These are phyloP conservation scores for Octopus sinensis DNA, from an alignment of 1,140 invertebrate species.

Conservation along the genomic window DNA sequence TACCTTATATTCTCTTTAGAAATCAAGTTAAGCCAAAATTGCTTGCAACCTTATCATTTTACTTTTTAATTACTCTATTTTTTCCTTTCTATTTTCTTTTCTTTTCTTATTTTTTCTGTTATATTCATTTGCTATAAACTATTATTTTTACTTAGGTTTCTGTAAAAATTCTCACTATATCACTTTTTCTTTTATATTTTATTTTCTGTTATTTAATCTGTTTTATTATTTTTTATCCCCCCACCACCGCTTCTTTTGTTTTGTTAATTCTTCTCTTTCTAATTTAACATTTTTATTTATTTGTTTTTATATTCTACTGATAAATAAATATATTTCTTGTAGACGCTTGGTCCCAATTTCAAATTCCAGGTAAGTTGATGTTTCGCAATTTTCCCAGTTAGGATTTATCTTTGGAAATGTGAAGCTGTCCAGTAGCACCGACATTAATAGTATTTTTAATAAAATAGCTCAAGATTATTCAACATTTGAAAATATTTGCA, in stretches of 20 bases:
- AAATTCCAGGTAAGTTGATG: conserved; percentile 10
- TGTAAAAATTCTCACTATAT: not conserved
- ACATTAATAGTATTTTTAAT: not conserved
- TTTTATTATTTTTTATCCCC: not conserved
- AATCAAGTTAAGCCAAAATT: not conserved
- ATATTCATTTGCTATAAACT: not conserved
- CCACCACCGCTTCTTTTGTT: not conserved
- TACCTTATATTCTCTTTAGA: too few relatives aligned
- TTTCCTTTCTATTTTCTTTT: too few relatives aligned
- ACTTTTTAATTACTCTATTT: not conserved
- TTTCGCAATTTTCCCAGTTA: conserved; percentile 6
- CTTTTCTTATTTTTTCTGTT: not conserved
- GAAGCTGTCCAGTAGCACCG: too few relatives aligned
- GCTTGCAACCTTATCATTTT: not conserved
- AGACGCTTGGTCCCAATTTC: conserved; percentile 11
- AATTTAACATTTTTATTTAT: not conserved
- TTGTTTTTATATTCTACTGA: conserved; percentile 15
- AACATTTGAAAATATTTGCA: too few relatives aligned
- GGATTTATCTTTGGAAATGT: not conserved
- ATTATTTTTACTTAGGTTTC: not conserved
- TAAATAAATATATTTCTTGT: conserved; percentile 15
- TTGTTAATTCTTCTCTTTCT: not conserved
- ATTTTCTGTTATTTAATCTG: too few relatives aligned
- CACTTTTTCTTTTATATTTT: too few relatives aligned
- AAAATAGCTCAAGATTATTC: too few relatives aligned